Evolutionary conservation across 64 coral and sea anemone genomes (phyloP), one percentile per base, ranked within the genome.

Genomic region (Acropora tenuis): DNA sequence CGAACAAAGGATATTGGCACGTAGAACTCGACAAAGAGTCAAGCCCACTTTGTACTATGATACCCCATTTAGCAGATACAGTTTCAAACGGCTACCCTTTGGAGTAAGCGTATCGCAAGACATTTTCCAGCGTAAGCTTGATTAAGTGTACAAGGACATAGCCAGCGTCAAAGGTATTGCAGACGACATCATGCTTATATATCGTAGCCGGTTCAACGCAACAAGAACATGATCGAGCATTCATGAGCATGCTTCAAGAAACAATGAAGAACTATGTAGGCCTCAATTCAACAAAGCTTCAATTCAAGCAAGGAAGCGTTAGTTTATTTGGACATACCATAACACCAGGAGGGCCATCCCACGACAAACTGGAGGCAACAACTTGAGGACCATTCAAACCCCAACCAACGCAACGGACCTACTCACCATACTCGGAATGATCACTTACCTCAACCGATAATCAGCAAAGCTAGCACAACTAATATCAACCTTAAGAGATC

Each of bases 1-100:
- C 87, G 7, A 94, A 68, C 17, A 90, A 92, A 89, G 87, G 92
- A 1, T 83, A 94, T 69, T 90, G 89, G 78, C 80, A 94, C 47
- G 87, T 94, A 4, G 79, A 75, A 20, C 43, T 90, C 0, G 87
- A 89, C 43, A 7, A 57, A 2, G 72, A 84, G 42, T 89, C 79
- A 0, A 84, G 87, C 46, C 12, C 81, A 53, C 44, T 94, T 1
- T 89, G 87, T 41, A 94, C 89, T 0, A 89, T 94, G 43, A 90
- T 43, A 94, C 92, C 2, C 92, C 87, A 4, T 89, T 90, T 19
- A 80, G 80, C 12, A 2, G 91, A 8, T 93, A 80, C 10, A 44
- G 43, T 6, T 77, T 77, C 16, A 43, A 47, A 86, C 40, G 90
- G 52, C 11, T 79, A 15, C 77, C 89, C 1, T 91, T 91, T 20